Evolutionary conservation across 2,888 invertebrate species (phyloP), one percentile per base, ranked within the genome.

Genomic region (Chymomyza caudatula): DNA sequence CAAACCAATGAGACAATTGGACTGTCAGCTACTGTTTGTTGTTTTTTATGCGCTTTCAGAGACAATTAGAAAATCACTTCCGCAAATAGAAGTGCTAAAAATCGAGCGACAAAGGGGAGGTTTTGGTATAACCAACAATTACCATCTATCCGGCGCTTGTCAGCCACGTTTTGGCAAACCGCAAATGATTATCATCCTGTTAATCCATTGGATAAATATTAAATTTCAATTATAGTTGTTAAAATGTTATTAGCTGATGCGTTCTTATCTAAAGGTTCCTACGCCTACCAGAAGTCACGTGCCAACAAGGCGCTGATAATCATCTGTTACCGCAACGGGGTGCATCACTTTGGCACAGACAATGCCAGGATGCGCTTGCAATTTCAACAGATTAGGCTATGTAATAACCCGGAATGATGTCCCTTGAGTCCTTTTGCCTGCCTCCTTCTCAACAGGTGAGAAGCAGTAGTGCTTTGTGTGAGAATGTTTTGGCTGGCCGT

Each of bases 201-300:
- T 37, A 88, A 89, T 80, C 86, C 85, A 77, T 89, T 87, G 78
- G 74, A 82, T 83, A 88, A 88, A 90, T 89, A 89, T 89, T 89
- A 87, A 90, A 89, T 89, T 89, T 88, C 89, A 89, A 90, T 90
- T 89, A 89, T 78, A 78, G 84, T 79, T 69, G 76, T 88, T 87
- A 79, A 78, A 80, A 77, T 85, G 76, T 84, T 83, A 83, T 83
- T 85, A 83, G 85, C 85, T 67, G 56, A 22, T 69, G 63, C 77
- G 77, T 65, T 67, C 17, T 63, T 57, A 67, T 65, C 59, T 72
- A 69, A 73, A 69, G 67, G 69, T 71, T 71, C 71, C 69, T 23
- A 70, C 67, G 72, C 52, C 51, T 15, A 65, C 65, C 67, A 71
- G 66, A 75, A 78, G 84, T 77, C 84, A 83, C 84, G 84, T 84